Conservation (phyloP, 2,113 vertebrate genomes). For the Pseudorhombus dupliciocellatus region DNA sequence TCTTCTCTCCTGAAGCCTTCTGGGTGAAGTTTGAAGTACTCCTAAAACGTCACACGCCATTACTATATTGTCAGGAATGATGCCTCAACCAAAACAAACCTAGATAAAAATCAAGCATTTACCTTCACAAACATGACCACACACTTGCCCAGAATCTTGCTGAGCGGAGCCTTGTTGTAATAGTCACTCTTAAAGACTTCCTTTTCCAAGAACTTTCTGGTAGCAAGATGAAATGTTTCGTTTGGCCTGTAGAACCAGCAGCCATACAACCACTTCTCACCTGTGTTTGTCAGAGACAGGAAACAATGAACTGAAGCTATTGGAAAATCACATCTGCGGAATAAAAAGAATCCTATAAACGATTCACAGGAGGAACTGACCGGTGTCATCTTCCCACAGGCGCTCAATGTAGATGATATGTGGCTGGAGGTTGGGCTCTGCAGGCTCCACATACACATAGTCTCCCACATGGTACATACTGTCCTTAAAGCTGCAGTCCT, state of each 20-base stretch:
- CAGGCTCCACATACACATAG: slow-evolving; percentile 96
- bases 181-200: slow-evolving; percentile 99
- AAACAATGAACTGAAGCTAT: not conserved
- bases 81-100: not conserved
- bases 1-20: slow-evolving; percentile 94
- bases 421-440: slow-evolving; percentile 91
- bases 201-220: slow-evolving; percentile 97
- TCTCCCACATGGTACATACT: slow-evolving; percentile 98
- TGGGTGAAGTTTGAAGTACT: slow-evolving; percentile 97
- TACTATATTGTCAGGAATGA: slow-evolving; percentile 10
- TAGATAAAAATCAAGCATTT: slow-evolving; percentile 39
- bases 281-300: slow-evolving; percentile 65
- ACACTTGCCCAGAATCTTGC: slow-evolving; percentile 98
- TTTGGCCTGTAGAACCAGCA: slow-evolving; percentile 99
- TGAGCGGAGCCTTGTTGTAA: slow-evolving; percentile 97
- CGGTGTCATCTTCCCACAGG: slow-evolving; percentile 95
- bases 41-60: slow-evolving; percentile 74
- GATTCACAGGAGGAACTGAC: slow-evolving; percentile 77
- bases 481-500: slow-evolving; percentile 99
- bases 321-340: not conserved
- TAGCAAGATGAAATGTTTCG: slow-evolving; percentile 98
- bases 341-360: not conserved
- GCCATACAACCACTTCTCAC: slow-evolving; percentile 98
- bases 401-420: slow-evolving; percentile 99
- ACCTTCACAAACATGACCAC: slow-evolving; percentile 99